Percentiles rank a stretch among this genome's conserved stretches.
phyloP scores from a whole-genome alignment of 1,140 invertebrate species.

The Drosophila hydei region DNA sequence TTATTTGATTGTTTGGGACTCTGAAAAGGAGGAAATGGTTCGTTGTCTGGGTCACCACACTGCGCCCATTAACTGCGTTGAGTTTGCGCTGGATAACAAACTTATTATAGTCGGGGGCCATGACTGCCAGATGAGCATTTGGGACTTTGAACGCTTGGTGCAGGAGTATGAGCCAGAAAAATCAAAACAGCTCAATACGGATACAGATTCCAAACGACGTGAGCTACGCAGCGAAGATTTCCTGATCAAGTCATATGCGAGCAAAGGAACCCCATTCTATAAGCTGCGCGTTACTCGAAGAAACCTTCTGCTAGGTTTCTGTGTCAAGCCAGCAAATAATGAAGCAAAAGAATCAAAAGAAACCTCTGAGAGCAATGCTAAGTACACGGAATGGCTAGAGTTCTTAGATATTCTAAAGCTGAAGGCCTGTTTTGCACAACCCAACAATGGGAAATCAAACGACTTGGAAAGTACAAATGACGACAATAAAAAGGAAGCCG shows the following conservation, averaged over 20 bases:
- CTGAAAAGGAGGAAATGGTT: constrained; percentile 24
- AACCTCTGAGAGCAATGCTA: fast-evolving
- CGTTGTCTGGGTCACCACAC: constrained; percentile 35
- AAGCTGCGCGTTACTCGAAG: constrained; percentile 33
- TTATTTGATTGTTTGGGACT: constrained; percentile 53
- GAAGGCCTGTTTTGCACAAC: constrained; percentile 1
- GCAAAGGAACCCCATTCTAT: constrained; percentile 36
- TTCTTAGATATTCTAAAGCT: constrained; percentile 37
- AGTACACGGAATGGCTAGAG: constrained; percentile 29
- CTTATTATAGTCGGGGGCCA: constrained; percentile 46
- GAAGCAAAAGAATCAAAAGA: not conserved
- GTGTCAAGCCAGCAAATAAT: not conserved
- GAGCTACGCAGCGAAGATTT: not conserved
- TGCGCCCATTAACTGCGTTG: constrained; percentile 26
- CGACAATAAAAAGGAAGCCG: too few relatives aligned
- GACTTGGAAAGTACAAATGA: too few relatives aligned
- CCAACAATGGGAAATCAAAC: not conserved
- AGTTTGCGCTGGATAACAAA: constrained; percentile 49
- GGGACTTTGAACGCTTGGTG: constrained; percentile 53
- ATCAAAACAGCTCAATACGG: not conserved
- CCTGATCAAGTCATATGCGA: constrained; percentile 30
- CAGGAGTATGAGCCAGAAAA: constrained; percentile 11
- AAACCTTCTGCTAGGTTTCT: constrained; percentile 50
- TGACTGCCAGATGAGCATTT: constrained; percentile 47
- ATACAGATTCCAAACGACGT: not conserved